phyloP scores from a whole-genome alignment of 2,797 vertebrate genomes.

The Hydrolagus colliei region DNA sequence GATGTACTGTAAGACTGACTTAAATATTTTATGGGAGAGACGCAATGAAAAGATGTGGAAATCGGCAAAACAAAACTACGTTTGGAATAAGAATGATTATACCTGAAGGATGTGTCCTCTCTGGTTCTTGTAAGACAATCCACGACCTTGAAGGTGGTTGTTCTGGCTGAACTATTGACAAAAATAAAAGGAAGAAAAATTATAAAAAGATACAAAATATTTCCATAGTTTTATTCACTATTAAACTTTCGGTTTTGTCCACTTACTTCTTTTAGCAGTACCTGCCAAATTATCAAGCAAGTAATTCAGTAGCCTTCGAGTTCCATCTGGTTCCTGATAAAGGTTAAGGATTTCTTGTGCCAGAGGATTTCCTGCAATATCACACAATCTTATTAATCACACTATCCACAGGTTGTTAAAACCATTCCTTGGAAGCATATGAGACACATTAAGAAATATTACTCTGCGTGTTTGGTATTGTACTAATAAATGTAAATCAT shows the following conservation, averaged over 20 bases:
- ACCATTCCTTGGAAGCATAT: no score
- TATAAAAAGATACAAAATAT: slow-evolving; percentile 36
- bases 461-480: no score
- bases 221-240: no score
- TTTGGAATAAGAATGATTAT: not conserved
- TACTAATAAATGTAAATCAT: no score
- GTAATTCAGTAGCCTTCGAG: slow-evolving; percentile 90
- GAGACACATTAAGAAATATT: no score
- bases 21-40: no score
- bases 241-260: slow-evolving; percentile 15
- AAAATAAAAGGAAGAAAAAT: slow-evolving; percentile 33
- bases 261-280: slow-evolving; percentile 94
- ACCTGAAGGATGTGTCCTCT: slow-evolving; percentile 82
- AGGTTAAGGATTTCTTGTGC: slow-evolving; percentile 97
- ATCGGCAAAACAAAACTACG: no score
- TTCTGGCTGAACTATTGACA: slow-evolving; percentile 76
- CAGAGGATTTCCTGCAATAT: slow-evolving; percentile 84
- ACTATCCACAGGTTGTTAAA: not conserved
- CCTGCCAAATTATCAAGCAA: slow-evolving; percentile 98
- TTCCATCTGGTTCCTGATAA: slow-evolving; percentile 95
- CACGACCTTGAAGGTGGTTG: slow-evolving; percentile 90
- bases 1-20: no score
- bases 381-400: not conserved
- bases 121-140: slow-evolving; percentile 89
- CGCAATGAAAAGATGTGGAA: no score